Percentiles rank a stretch among this genome's conserved stretches.
Conservation (phyloP, 2,888 invertebrate species). For the Hyles lineata region DNA sequence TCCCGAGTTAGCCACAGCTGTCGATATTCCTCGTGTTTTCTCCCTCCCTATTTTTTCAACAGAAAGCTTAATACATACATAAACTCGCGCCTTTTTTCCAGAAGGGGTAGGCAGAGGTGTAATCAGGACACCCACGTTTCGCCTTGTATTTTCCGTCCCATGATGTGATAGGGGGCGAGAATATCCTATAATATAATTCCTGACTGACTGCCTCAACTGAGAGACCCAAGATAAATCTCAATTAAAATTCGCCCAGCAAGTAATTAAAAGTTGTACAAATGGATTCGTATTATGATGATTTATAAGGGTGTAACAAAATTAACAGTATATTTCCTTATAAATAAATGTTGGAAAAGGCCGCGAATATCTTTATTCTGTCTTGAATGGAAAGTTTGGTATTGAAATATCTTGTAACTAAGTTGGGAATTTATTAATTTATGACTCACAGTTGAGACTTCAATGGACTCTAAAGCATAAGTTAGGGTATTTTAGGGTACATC, state of each 20-base stretch:
- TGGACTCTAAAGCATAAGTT: slow-evolving; percentile 1
- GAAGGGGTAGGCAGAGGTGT: too few species aligned
- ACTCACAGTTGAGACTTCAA: neutral
- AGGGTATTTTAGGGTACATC: neutral
- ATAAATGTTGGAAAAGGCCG: slow-evolving; percentile 14
- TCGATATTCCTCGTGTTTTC: slow-evolving; percentile 11
- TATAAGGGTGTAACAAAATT: slow-evolving; percentile 27
- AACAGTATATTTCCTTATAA: slow-evolving; percentile 27
- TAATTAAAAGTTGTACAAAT: slow-evolving; percentile 34
- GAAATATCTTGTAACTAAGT: slow-evolving; percentile 7
- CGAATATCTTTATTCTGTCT: slow-evolving; percentile 21
- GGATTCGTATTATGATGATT: slow-evolving; percentile 32
- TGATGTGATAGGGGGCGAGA: too few species aligned
- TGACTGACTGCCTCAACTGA: too few species aligned
- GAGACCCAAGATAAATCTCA: slow-evolving; percentile 28
- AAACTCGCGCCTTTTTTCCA: too few species aligned
- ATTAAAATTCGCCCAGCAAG: slow-evolving; percentile 26
- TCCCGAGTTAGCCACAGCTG: slow-evolving; percentile 5
- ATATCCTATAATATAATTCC: too few species aligned
- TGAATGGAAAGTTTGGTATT: slow-evolving; percentile 1
- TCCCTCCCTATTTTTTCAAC: slow-evolving; percentile 1
- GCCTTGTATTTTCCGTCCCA: too few species aligned
- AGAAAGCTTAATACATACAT: neutral
- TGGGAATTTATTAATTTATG: slow-evolving; percentile 16
- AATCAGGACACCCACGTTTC: too few species aligned